Percentiles rank a stretch among this genome's conserved stretches.
Evolutionary conservation across 2,888 invertebrate genomes (phyloP).

Genomic region (Apocheima hispidaria): DNA sequence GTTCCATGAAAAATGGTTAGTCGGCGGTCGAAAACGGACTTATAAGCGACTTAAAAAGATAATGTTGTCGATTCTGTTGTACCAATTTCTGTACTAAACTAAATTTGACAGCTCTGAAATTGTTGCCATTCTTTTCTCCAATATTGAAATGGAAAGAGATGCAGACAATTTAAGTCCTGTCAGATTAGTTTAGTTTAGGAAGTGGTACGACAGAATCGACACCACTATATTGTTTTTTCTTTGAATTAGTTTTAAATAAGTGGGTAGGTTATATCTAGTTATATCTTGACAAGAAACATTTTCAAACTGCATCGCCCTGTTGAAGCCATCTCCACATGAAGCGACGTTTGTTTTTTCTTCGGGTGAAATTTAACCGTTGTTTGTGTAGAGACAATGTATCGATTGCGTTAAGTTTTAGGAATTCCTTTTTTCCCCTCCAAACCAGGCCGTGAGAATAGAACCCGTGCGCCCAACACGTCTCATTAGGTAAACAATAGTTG

Average conservation of each 20-base stretch:
- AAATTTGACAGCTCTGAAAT: too few relatives aligned
- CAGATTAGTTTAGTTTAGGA: too few relatives aligned
- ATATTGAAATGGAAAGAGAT: too few relatives aligned
- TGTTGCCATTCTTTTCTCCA: too few relatives aligned
- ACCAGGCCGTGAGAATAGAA: slow-evolving; percentile 83
- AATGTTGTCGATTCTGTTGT: too few relatives aligned
- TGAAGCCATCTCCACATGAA: slow-evolving; percentile 56
- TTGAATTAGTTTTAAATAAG: background rate
- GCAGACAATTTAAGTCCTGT: too few relatives aligned
- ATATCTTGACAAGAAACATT: background rate
- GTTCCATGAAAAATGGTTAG: too few relatives aligned
- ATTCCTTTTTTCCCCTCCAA: slow-evolving; percentile 70
- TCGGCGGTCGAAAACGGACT: too few relatives aligned
- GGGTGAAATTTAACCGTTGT: slow-evolving; percentile 75
- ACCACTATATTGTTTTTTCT: background rate
- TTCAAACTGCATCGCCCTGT: background rate
- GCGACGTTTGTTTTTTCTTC: slow-evolving; percentile 54
- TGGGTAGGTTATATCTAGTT: too few relatives aligned
- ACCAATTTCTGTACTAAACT: too few relatives aligned
- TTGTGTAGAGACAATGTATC: slow-evolving; percentile 81
- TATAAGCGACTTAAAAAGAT: too few relatives aligned
- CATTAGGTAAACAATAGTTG: slow-evolving; percentile 78
- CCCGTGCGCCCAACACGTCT: slow-evolving; percentile 72
- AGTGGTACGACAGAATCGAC: too few relatives aligned
- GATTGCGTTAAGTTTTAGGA: slow-evolving; percentile 77